A percentile compares a stretch with the other conserved stretches of the same genome.
Conservation (phyloP, 1,140 invertebrate genomes). For the Trichogramma pretiosum region DNA sequence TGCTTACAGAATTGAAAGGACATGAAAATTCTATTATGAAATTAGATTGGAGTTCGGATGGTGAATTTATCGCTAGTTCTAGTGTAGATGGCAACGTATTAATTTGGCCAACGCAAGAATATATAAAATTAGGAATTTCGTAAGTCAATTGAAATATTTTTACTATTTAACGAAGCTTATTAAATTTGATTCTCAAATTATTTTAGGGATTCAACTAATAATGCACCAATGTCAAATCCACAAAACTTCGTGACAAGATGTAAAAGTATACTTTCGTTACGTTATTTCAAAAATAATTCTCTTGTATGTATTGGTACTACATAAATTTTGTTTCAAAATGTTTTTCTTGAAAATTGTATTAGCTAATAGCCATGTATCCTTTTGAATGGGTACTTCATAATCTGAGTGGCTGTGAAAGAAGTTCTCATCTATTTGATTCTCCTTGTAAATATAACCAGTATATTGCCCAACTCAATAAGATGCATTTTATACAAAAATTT, state of each 20-base stretch:
- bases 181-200: slow-evolving; percentile 2
- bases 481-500: no score
- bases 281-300: slow-evolving; percentile 40
- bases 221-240: slow-evolving; percentile 24
- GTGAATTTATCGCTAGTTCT: slow-evolving; percentile 54
- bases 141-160: slow-evolving; percentile 24
- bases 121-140: slow-evolving; percentile 39
- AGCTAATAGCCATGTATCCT: slow-evolving; percentile 6
- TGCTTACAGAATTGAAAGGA: slow-evolving; percentile 54
- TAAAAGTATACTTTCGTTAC: slow-evolving; percentile 40
- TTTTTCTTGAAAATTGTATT: not conserved
- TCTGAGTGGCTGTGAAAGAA: slow-evolving; percentile 16
- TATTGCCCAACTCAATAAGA: no score
- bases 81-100: slow-evolving; percentile 51
- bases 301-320: slow-evolving; percentile 39
- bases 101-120: slow-evolving; percentile 50
- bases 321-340: slow-evolving; percentile 1
- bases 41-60: slow-evolving; percentile 54
- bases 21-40: slow-evolving; percentile 53
- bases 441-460: no score
- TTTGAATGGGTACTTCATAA: no score
- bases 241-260: slow-evolving; percentile 38
- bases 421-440: slow-evolving; percentile 13
- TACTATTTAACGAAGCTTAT: slow-evolving; percentile 1
- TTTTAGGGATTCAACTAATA: slow-evolving; percentile 33